Evolutionary conservation across 2,888 invertebrate species (phyloP), one percentile per base, ranked within the genome.

Genomic region (Balanococcus diminutus): DNA sequence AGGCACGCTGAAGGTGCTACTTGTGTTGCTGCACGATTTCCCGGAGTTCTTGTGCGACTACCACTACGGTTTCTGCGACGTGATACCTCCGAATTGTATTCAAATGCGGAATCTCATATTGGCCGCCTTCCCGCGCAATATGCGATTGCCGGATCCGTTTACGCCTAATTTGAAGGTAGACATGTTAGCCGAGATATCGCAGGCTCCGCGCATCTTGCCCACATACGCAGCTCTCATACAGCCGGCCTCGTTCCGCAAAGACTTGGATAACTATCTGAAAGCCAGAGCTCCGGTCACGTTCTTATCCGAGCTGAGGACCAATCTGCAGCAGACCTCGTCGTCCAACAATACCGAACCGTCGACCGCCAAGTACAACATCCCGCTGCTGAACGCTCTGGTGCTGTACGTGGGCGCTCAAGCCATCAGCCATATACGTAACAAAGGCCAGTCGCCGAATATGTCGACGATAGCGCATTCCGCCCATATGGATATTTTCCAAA

Each of bases 401-500:
- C 91, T 99, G 89, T 98, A 99, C 90, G 99, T 99, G 86, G 99
- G 99, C 51, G 97, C 96, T 0, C 97, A 98, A 90, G 99, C 99
- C 4, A 99, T 99, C 88, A 93, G 94, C 2, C 93, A 95, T 89
- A 97, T 99, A 87, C 93, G 98, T 87, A 94, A 93, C 89, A 98
- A 98, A 90, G 95, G 96, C 81, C 95, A 95, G 89, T 95, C 96
- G 1, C 98, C 98, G 0, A 98, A 95, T 89, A 98, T 98, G 94
- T 94, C 96, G 75, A 98, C 98, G n/a, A 98, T 99, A 88, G 96
- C 98, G 0, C 98, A 99, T 90, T 98, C 98, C 42, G 96, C 99
- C 0, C 99, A 98, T 90, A 99, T 99, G 98, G 99, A 99, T 90
- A 99, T 99, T 88, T 99, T 99, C 93, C 99, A 99, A 91, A 99